phyloP scores from a whole-genome alignment of 2,888 invertebrate species.

The Clistopyga incitator region DNA sequence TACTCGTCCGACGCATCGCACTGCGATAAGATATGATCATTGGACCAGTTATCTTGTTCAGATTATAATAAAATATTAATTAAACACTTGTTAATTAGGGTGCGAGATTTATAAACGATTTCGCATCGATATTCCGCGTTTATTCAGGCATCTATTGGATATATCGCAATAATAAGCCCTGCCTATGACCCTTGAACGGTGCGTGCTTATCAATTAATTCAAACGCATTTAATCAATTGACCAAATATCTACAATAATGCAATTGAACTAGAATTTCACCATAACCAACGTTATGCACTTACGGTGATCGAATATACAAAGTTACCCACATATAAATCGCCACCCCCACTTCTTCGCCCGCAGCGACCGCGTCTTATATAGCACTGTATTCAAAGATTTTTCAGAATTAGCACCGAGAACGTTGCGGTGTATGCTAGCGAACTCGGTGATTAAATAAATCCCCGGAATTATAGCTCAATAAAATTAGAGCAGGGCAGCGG shows the following conservation, averaged over 20 bases:
- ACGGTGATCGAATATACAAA: background rate
- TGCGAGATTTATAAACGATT: background rate
- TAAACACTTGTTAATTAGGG: background rate
- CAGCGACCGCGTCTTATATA: background rate
- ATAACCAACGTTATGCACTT: background rate
- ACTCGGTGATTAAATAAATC: slow-evolving; percentile 57
- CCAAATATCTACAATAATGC: background rate
- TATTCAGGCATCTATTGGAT: no score
- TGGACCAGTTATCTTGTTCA: background rate
- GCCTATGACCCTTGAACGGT: no score
- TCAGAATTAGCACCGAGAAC: slow-evolving; percentile 58
- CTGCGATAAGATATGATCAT: background rate
- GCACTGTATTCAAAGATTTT: slow-evolving; percentile 63
- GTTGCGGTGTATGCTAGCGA: background rate
- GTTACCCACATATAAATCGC: background rate
- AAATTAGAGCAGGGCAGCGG: slow-evolving; percentile 54
- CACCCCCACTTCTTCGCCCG: no score
- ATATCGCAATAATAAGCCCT: no score
- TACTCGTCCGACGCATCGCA: background rate
- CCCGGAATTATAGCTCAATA: slow-evolving; percentile 63
- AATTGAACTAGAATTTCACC: no score
- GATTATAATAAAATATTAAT: background rate
- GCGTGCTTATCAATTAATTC: background rate
- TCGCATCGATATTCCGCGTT: no score
- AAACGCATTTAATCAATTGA: background rate